A percentile compares a stretch with the other conserved stretches of the same genome.
These are phyloP conservation scores for Eublepharis macularius DNA, from an alignment of 2,113 vertebrate species.

Conservation along the genomic window DNA sequence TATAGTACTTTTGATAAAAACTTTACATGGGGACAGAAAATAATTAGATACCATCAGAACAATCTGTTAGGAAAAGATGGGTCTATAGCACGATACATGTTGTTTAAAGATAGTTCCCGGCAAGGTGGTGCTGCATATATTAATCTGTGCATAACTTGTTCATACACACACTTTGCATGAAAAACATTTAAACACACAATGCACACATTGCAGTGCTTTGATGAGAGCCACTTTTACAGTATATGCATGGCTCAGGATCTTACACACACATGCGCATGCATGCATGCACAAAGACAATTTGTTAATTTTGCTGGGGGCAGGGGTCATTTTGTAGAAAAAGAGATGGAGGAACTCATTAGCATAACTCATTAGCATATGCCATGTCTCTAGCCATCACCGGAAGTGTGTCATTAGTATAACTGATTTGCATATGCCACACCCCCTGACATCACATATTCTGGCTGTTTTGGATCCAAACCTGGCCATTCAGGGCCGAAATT, in stretches of 20 bases:
- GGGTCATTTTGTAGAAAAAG: not conserved
- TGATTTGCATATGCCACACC: too few species aligned
- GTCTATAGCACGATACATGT: conserved; percentile 25
- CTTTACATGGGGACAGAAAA: conserved; percentile 47
- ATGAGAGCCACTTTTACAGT: not conserved
- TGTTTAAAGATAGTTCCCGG: not conserved
- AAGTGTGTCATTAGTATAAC: too few species aligned
- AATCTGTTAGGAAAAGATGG: conserved; percentile 41
- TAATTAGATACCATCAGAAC: conserved; percentile 36
- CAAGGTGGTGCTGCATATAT: not conserved
- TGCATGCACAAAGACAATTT: too few species aligned
- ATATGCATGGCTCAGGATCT: not conserved
- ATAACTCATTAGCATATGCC: too few species aligned
- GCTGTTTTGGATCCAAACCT: too few species aligned
- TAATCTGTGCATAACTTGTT: not conserved
- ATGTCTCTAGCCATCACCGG: too few species aligned
- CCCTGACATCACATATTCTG: too few species aligned
- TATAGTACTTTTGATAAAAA: conserved; percentile 54
- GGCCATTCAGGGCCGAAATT: too few species aligned
- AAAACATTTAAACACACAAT: not conserved
- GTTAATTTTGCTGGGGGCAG: too few species aligned
- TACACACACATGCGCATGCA: too few species aligned
- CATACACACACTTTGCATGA: not conserved
- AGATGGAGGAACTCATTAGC: too few species aligned
- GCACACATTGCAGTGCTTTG: not conserved